Percentiles rank a stretch among this genome's conserved stretches.
Evolutionary conservation across 1,140 invertebrate species (phyloP).

Genomic region (Elymnias hypermnestra): DNA sequence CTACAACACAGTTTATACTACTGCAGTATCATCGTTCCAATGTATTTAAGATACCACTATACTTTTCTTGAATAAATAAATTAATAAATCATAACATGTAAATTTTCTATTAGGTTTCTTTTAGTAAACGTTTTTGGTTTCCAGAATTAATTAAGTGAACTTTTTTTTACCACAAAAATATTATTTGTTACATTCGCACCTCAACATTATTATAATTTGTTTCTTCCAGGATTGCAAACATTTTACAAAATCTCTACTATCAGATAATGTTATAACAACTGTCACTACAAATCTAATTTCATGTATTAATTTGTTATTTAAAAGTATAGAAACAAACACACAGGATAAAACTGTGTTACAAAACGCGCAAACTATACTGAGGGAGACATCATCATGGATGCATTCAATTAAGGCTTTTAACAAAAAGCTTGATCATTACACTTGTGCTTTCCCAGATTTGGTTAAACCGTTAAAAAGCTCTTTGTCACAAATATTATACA

Average conservation of each 20-base stretch:
- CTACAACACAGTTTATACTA: no score
- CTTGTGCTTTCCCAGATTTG: conserved; percentile 81
- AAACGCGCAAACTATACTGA: conserved; percentile 49
- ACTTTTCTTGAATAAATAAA: no score
- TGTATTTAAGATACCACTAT: no score
- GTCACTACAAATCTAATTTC: conserved; percentile 40
- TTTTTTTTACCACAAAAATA: no score
- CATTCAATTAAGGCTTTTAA: conserved; percentile 77
- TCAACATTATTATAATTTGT: no score
- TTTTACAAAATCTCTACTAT: conserved; percentile 60
- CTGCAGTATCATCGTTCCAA: no score
- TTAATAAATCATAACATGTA: no score
- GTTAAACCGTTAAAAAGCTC: conserved; percentile 78
- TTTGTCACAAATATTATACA: conserved; percentile 78
- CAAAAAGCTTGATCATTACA: conserved; percentile 75
- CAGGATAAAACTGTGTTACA: conserved; percentile 27
- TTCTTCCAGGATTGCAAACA: conserved; percentile 64
- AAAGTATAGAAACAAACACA: conserved; percentile 28
- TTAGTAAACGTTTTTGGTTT: no score
- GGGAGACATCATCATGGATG: conserved; percentile 76
- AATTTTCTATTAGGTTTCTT: no score
- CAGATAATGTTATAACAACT: conserved; percentile 37
- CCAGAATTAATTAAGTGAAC: no score
- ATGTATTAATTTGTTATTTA: conserved; percentile 32
- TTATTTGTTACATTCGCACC: conserved; percentile 23